Percentiles rank a stretch among this genome's conserved stretches.
Evolutionary conservation across 2,113 vertebrate species (phyloP).

Genomic region (Thunnus maccoyii): DNA sequence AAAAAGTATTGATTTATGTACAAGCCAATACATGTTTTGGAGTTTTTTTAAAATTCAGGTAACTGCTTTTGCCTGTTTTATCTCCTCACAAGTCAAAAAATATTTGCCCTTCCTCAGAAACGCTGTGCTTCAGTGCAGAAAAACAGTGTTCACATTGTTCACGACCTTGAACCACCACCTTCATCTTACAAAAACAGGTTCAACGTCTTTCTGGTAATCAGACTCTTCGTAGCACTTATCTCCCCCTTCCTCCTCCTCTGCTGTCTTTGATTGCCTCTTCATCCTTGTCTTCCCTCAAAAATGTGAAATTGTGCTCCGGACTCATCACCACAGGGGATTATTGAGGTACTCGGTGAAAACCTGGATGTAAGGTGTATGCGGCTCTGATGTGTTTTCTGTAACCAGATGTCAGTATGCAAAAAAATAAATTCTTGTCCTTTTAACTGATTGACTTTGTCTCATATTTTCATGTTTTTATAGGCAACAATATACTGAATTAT

Average conservation of each 20-base stretch:
- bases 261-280: constrained; percentile 5
- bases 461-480: neutral
- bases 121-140: neutral
- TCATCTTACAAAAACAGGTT: neutral
- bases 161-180: neutral
- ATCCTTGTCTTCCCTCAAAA: constrained; percentile 37
- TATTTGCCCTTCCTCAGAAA: neutral
- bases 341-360: constrained; percentile 27
- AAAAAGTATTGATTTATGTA: neutral
- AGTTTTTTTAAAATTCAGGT: neutral
- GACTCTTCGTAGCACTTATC: constrained; percentile 60
- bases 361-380: constrained; percentile 29
- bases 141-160: neutral
- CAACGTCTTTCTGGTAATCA: constrained; percentile 26
- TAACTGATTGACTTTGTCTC: constrained; percentile 35
- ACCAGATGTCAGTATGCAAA: constrained; percentile 7
- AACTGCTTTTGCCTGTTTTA: neutral
- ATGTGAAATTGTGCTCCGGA: constrained; percentile 65
- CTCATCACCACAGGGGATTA: constrained; percentile 6
- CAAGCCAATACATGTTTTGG: neutral
- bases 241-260: neutral
- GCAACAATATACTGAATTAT: no score
- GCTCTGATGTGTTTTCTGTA: constrained; percentile 49
- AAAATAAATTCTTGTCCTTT: constrained; percentile 53
- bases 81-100: neutral